phyloP scores from a whole-genome alignment of 2,113 vertebrate species.

The Passer domesticus region DNA sequence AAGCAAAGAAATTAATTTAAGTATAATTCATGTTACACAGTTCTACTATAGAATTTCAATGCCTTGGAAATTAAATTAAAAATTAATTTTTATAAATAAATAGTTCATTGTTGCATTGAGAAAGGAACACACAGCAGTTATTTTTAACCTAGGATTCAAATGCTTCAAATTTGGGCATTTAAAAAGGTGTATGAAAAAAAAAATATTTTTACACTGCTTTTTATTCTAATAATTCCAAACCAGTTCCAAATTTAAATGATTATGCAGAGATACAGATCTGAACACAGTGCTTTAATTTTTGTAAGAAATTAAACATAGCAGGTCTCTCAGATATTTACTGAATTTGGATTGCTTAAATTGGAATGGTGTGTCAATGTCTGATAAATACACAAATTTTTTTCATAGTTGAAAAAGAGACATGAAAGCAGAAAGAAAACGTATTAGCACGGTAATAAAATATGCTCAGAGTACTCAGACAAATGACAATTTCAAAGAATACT shows the following conservation, averaged over 20 bases:
- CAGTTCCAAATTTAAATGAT: neutral
- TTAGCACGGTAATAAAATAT: neutral
- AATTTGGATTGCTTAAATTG: neutral
- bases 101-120: neutral
- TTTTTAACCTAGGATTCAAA: constrained; percentile 34
- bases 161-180: neutral
- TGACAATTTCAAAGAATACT: neutral
- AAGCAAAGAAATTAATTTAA: constrained; percentile 38
- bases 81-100: constrained; percentile 14
- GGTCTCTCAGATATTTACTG: neutral
- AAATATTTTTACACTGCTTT: neutral
- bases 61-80: constrained; percentile 5
- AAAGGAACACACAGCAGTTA: neutral
- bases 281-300: neutral
- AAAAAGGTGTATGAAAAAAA: neutral
- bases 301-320: neutral
- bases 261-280: neutral
- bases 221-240: neutral
- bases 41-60: neutral
- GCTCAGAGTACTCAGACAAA: neutral
- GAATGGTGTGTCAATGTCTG: neutral
- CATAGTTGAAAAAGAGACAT: neutral
- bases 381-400: neutral
- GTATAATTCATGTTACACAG: constrained; percentile 2
- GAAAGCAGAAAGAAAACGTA: neutral